A percentile compares a stretch with the other conserved stretches of the same genome.
Evolutionary conservation across 2,797 vertebrate genomes (phyloP).

Genomic region (Choloepus didactylus): DNA sequence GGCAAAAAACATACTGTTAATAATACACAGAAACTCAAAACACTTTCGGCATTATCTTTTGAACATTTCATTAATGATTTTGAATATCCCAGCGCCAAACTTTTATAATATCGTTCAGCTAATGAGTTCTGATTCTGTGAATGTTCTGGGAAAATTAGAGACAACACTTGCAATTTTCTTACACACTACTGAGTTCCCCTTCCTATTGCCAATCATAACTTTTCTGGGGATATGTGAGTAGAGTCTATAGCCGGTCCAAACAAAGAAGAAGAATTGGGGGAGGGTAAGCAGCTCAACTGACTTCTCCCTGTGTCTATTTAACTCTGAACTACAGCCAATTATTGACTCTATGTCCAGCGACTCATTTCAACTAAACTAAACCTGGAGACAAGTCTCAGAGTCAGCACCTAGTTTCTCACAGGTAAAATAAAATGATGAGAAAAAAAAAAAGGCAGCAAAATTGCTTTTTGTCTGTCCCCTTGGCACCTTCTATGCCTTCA

Average conservation of each 20-base stretch:
- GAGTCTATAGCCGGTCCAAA: neutral
- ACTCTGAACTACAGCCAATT: neutral
- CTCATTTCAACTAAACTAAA: neutral
- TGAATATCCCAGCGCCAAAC: neutral
- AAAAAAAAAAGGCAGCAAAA: neutral
- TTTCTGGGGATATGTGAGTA: neutral
- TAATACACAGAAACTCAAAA: constrained; percentile 6
- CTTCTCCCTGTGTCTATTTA: neutral
- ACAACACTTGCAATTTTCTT: neutral
- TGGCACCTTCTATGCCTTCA: neutral
- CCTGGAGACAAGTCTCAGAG: neutral
- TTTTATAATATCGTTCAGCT: neutral
- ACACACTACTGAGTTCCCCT: neutral
- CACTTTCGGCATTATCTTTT: neutral
- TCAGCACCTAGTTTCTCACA: neutral
- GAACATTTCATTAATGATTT: neutral
- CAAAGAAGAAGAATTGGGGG: neutral
- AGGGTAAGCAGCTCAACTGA: neutral
- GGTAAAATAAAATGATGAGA: neutral
- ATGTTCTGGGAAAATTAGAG: neutral
- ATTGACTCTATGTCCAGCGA: neutral
- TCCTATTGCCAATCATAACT: neutral
- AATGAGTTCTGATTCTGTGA: neutral
- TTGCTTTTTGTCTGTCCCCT: neutral
- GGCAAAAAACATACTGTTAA: neutral